A percentile compares a stretch with the other conserved stretches of the same genome.
These are phyloP conservation scores for Vesta saturnalis DNA, from an alignment of 2,888 invertebrate genomes.

Conservation along the genomic window DNA sequence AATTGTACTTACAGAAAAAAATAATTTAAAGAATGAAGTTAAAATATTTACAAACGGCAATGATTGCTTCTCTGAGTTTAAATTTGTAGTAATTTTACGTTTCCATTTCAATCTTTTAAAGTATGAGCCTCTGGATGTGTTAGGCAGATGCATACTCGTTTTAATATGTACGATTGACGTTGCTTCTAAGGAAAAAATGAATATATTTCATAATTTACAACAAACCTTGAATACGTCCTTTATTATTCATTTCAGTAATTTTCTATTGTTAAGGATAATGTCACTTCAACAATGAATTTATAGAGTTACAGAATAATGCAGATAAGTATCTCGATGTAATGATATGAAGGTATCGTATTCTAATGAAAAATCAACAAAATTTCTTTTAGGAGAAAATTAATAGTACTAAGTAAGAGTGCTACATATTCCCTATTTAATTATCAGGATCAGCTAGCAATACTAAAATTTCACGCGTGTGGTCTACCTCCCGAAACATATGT, in stretches of 20 bases:
- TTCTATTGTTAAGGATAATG: neutral
- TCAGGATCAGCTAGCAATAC: constrained; percentile 13
- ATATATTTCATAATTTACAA: neutral
- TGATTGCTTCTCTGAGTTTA: neutral
- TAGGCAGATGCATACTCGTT: neutral
- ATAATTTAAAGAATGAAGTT: constrained; percentile 35
- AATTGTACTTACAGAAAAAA: constrained; percentile 53
- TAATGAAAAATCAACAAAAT: neutral
- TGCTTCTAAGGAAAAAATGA: no score
- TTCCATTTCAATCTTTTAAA: neutral
- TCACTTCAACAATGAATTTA: neutral
- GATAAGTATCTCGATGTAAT: neutral
- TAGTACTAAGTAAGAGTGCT: neutral
- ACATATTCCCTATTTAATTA: constrained; percentile 11
- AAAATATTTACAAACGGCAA: constrained; percentile 23
- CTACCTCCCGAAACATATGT: constrained; percentile 41
- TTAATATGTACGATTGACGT: neutral
- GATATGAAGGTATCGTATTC: neutral
- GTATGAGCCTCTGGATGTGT: neutral
- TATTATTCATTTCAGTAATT: neutral
- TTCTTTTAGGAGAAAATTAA: neutral
- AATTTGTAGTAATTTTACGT: neutral
- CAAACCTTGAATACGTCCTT: neutral
- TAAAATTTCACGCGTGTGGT: constrained; percentile 38
- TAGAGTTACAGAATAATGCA: neutral